A percentile compares a stretch with the other conserved stretches of the same genome.
These are phyloP conservation scores for Rhynchotus rufescens DNA, from an alignment of 2,797 vertebrate species.

Conservation along the genomic window DNA sequence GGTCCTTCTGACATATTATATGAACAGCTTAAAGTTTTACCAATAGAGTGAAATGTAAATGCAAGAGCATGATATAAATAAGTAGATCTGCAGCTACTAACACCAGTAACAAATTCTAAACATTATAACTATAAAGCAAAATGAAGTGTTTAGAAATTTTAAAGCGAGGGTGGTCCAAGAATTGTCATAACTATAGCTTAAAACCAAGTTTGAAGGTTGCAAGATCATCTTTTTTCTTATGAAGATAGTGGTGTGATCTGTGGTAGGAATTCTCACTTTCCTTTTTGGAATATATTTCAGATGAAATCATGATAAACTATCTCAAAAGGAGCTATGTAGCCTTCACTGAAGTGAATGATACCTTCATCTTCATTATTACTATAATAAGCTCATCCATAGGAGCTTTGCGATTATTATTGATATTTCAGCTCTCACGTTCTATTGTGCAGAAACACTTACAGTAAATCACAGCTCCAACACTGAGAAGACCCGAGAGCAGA, in stretches of 20 bases:
- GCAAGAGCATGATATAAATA: conserved; percentile 58
- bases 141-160: conserved; percentile 55
- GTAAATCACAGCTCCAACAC: neutral
- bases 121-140: conserved; percentile 56
- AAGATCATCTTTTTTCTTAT: neutral
- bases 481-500: neutral
- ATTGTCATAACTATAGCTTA: conserved; percentile 13
- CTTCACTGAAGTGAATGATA: neutral
- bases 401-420: neutral
- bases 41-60: conserved; percentile 72
- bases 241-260: neutral
- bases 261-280: neutral
- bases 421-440: neutral
- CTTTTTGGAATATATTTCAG: neutral
- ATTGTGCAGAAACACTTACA: neutral
- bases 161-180: conserved; percentile 52
- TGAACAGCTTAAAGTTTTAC: conserved; percentile 50
- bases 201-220: conserved; percentile 31
- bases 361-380: neutral
- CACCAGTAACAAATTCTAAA: conserved; percentile 61
- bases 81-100: conserved; percentile 61
- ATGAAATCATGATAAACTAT: neutral
- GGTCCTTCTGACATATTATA: conserved; percentile 26
- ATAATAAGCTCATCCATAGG: neutral
- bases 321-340: neutral